A percentile compares a stretch with the other conserved stretches of the same genome.
These are phyloP conservation scores for Unio pictorum DNA, from an alignment of 2,888 invertebrate genomes.

Conservation along the genomic window DNA sequence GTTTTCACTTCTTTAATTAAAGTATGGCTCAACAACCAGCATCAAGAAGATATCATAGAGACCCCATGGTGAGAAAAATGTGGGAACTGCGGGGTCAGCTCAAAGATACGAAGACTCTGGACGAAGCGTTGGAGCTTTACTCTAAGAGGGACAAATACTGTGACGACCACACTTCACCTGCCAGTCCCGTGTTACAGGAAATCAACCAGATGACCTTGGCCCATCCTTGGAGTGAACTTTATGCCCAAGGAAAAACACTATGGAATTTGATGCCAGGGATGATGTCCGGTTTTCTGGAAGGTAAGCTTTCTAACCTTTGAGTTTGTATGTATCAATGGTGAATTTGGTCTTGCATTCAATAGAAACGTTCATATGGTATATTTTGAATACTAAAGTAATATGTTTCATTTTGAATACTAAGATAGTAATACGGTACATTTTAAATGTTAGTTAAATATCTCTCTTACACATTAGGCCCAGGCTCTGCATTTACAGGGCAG, in stretches of 20 bases:
- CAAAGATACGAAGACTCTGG: not conserved
- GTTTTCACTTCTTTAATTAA: too few species aligned
- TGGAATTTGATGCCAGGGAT: slow-evolving; percentile 1
- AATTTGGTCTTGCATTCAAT: too few species aligned
- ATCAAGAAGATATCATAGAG: not conserved
- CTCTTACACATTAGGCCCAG: too few species aligned
- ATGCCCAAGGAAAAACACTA: not conserved
- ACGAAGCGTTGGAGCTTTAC: slow-evolving; percentile 2
- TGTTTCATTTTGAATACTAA: too few species aligned
- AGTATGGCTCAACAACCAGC: too few species aligned
- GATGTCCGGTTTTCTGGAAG: slow-evolving; percentile 1
- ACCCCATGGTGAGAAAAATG: slow-evolving; percentile 2
- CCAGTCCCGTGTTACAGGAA: not conserved
- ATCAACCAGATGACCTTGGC: not conserved
- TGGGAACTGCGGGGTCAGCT: not conserved
- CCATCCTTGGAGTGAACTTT: not conserved
- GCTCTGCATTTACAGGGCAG: too few species aligned
- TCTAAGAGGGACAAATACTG: not conserved
- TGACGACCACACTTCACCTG: not conserved
- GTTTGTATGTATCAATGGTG: too few species aligned
- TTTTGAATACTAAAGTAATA: too few species aligned
- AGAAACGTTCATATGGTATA: too few species aligned
- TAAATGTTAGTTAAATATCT: too few species aligned
- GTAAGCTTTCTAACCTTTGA: not conserved
- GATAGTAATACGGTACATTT: too few species aligned